These are phyloP conservation scores for Neodontobutis hainanensis DNA, from an alignment of 2,113 vertebrate genomes.

Conservation along the genomic window DNA sequence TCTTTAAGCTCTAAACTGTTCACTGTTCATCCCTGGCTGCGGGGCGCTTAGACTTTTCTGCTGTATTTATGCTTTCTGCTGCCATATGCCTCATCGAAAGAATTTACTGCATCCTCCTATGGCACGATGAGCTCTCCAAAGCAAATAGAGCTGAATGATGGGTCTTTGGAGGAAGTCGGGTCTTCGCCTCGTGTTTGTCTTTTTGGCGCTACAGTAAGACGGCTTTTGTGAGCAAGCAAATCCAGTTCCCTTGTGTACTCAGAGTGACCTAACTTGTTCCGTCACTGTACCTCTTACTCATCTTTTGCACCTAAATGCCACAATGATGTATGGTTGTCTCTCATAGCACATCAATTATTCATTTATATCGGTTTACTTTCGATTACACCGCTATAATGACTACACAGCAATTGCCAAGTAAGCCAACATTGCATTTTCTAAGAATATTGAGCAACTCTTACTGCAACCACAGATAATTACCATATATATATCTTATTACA, in stretches of 20 bases:
- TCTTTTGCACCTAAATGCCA: conserved; percentile 47
- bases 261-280: conserved; percentile 27
- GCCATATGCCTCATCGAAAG: conserved; percentile 48
- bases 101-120: conserved; percentile 22
- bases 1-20: conserved; percentile 50
- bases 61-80: conserved; percentile 26
- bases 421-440: conserved; percentile 9
- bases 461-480: neutral
- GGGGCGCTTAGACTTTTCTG: conserved; percentile 35
- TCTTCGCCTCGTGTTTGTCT: conserved; percentile 27
- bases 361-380: conserved; percentile 60
- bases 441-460: conserved; percentile 12
- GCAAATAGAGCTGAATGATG: conserved; percentile 50
- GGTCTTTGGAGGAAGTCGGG: conserved; percentile 1
- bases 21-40: conserved; percentile 41
- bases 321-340: conserved; percentile 65
- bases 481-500: no score
- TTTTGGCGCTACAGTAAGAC: conserved; percentile 20
- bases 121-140: conserved; percentile 20
- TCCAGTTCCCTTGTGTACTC: conserved; percentile 12
- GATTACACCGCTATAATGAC: conserved; percentile 32
- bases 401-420: conserved; percentile 28
- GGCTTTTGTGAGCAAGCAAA: conserved; percentile 8
- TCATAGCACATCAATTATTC: conserved; percentile 60
- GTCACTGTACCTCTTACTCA: conserved; percentile 55